phyloP scores from a whole-genome alignment of 1,140 invertebrate genomes.

The Cyclina sinensis region DNA sequence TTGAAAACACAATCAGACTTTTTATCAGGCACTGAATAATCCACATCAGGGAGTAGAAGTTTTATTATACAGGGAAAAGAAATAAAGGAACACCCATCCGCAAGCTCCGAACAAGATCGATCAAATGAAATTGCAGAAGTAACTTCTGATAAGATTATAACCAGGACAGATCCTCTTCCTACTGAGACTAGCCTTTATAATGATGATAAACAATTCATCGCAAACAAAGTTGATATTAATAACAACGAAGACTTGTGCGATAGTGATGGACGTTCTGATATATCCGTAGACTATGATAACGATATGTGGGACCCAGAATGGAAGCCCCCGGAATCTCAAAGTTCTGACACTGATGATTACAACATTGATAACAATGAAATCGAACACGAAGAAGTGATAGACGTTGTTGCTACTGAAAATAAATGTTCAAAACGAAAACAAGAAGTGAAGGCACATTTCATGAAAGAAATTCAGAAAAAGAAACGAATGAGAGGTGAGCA shows the following conservation, averaged over 20 bases:
- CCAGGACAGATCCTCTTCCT: neutral
- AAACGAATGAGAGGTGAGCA: slow-evolving; percentile 42
- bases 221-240: neutral
- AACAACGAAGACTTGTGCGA: neutral
- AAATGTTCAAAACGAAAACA: slow-evolving; percentile 18
- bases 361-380: neutral
- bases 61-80: slow-evolving; percentile 24
- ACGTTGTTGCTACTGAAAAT: neutral
- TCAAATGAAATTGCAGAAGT: neutral
- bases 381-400: slow-evolving; percentile 43
- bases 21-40: neutral
- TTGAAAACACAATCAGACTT: neutral
- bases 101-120: too few species aligned
- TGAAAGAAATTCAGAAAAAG: slow-evolving; percentile 36
- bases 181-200: neutral
- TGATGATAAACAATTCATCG: neutral
- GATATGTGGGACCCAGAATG: slow-evolving; percentile 32
- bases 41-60: neutral
- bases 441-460: neutral
- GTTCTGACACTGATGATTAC: slow-evolving; percentile 21
- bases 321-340: neutral
- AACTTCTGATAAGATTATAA: neutral
- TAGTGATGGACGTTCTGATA: slow-evolving; percentile 24
- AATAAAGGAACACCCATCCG: slow-evolving; percentile 5
- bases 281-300: slow-evolving; percentile 23